phyloP scores from a whole-genome alignment of 2,797 vertebrate genomes.

The Acanthornis magna region DNA sequence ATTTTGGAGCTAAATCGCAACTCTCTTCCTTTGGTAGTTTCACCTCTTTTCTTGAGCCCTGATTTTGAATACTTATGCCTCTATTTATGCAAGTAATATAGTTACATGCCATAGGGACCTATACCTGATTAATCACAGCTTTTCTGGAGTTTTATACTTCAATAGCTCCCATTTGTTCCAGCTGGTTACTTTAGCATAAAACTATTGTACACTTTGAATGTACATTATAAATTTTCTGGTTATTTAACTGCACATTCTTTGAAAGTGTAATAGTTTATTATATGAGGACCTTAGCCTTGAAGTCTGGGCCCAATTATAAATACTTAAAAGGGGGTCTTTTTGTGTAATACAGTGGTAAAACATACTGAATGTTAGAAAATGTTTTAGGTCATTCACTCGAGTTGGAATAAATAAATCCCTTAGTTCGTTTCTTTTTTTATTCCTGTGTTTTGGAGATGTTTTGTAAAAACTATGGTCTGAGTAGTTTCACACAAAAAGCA shows the following conservation, averaged over 20 bases:
- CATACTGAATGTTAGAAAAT: neutral
- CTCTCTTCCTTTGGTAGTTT: neutral
- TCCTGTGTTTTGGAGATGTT: neutral
- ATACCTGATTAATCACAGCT: constrained; percentile 35
- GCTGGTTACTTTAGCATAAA: constrained; percentile 21
- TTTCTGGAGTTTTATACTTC: constrained; percentile 12
- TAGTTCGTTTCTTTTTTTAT: neutral
- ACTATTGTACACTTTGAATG: neutral
- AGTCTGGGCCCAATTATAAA: neutral
- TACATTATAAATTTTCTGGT: neutral
- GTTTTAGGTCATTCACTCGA: neutral
- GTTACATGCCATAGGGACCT: neutral
- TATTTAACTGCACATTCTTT: constrained; percentile 15
- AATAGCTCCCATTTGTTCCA: constrained; percentile 48
- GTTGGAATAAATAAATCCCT: neutral
- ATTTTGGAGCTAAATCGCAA: neutral
- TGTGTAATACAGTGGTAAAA: neutral
- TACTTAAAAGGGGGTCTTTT: neutral
- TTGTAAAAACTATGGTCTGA: neutral
- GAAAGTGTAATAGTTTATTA: neutral
- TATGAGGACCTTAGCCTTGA: neutral
- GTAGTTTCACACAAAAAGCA: neutral
- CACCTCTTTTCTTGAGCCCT: neutral
- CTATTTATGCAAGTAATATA: neutral
- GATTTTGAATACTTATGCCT: neutral